Evolutionary conservation across 2,113 vertebrate species (phyloP), one percentile per base, ranked within the genome.

Genomic region (Spermophilus dauricus): DNA sequence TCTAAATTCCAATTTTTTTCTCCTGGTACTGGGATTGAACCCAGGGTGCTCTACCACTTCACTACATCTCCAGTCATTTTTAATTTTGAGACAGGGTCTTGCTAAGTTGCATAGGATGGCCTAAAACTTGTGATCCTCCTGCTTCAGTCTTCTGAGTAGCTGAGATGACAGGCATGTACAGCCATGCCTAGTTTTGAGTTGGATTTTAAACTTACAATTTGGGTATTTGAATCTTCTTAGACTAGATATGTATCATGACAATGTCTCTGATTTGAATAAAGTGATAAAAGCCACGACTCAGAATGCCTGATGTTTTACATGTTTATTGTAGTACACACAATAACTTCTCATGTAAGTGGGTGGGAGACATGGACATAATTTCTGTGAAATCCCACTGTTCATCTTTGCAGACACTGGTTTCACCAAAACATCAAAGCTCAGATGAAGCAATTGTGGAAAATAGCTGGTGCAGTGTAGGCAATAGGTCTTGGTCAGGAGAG

Each of bases 191-290:
- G 34, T 7, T 70, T 28, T 34, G 28, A 86, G 67, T 39, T 85
- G 77, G 45, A 45, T 88, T 92, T 96, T 81, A 82, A 67, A 91
- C 0, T 10, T 75, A 53, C 2, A 72, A 51, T 67, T 51, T 83
- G 72, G 90, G 75, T 91, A 94, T 32, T 94, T 34, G 53, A 61
- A 86, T 91, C n/a, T 32, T 86, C 77, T 86, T 86, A 89, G 61
- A 78, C n/a, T 91, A 83, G 34, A 13, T 61, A 53, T 39, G 14
- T 28, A 4, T 45, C 18, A 65, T 88, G 69, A 84, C n/a, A 69
- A 48, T 76, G 34, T 5, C 78, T 90, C 39, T 93, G 39, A 91
- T 65, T 24, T 76, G 39, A 88, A 69, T 51, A 22, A 82, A 45
- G 17, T 53, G 8, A 20, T 72, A 32, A 85, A 22, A 16, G 32